Evolutionary conservation across 2,888 invertebrate species (phyloP).

Genomic region (Hermaeophaga mercurialis): DNA sequence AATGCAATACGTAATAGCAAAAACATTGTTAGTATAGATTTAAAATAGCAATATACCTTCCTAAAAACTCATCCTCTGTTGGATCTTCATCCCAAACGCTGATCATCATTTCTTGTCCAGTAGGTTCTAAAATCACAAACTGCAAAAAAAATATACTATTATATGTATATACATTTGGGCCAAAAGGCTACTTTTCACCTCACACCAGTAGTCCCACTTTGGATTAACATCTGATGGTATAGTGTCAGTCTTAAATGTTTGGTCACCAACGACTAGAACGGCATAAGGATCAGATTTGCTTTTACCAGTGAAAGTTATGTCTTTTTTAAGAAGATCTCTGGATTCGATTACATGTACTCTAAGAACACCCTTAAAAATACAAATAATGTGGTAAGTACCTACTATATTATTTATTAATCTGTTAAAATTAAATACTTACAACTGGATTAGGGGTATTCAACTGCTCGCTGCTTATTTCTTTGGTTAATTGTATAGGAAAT

Average conservation of each 20-base stretch:
- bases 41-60: slow-evolving; percentile 41
- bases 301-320: slow-evolving; percentile 84
- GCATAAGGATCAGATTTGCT: slow-evolving; percentile 98
- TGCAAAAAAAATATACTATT: slow-evolving; percentile 30
- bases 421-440: slow-evolving; percentile 27
- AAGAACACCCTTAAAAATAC: slow-evolving; percentile 77
- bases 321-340: slow-evolving; percentile 93
- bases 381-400: not conserved
- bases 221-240: slow-evolving; percentile 93
- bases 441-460: slow-evolving; percentile 38
- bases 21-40: no score
- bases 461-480: slow-evolving; percentile 76
- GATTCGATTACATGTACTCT: slow-evolving; percentile 94
- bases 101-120: slow-evolving; percentile 41
- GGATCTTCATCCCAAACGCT: slow-evolving; percentile 43
- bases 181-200: slow-evolving; percentile 66
- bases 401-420: no score
- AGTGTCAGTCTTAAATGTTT: slow-evolving; percentile 88
- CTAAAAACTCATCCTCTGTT: slow-evolving; percentile 45
- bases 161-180: not conserved
- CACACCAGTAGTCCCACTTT: slow-evolving; percentile 96
- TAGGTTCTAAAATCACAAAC: slow-evolving; percentile 41
- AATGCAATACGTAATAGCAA: no score
- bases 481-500: slow-evolving; percentile 83
- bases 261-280: slow-evolving; percentile 86